Evolutionary conservation across 1,140 invertebrate genomes (phyloP).

Genomic region (Ectropis grisescens): DNA sequence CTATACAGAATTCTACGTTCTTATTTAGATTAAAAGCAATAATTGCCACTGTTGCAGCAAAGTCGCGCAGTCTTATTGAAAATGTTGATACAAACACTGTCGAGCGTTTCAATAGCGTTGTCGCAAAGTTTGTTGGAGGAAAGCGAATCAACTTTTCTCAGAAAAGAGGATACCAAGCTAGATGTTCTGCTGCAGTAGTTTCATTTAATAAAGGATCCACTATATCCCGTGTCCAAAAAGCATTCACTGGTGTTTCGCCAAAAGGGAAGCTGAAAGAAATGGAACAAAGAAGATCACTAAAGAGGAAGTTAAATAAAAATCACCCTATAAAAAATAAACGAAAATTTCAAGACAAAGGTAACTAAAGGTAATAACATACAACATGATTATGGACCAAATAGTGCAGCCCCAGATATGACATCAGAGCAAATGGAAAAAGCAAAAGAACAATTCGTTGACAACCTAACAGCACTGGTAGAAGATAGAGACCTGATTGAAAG

Average conservation of each 20-base stretch:
- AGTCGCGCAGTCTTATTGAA: conserved; percentile 18
- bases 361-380: too few relatives aligned
- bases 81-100: conserved; percentile 19
- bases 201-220: conserved; percentile 9
- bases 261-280: too few relatives aligned
- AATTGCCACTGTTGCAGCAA: conserved; percentile 6
- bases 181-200: conserved; percentile 9
- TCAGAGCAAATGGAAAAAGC: too few relatives aligned
- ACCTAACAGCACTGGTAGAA: conserved; percentile 5
- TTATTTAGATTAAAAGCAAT: conserved; percentile 2
- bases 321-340: too few relatives aligned
- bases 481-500: conserved; percentile 6
- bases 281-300: too few relatives aligned
- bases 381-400: too few relatives aligned
- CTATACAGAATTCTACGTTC: conserved; percentile 1
- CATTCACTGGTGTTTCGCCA: too few relatives aligned
- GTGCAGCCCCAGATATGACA: too few relatives aligned
- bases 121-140: conserved; percentile 24
- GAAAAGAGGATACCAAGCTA: conserved; percentile 7
- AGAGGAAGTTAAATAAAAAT: too few relatives aligned
- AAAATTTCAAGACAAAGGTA: too few relatives aligned
- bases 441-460: background rate
- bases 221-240: too few relatives aligned
- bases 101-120: conserved; percentile 20
- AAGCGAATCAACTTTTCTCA: conserved; percentile 22